A percentile compares a stretch with the other conserved stretches of the same genome.
These are phyloP conservation scores for Cryptocheilus praepositus DNA, from an alignment of 2,888 invertebrate species.

Conservation along the genomic window DNA sequence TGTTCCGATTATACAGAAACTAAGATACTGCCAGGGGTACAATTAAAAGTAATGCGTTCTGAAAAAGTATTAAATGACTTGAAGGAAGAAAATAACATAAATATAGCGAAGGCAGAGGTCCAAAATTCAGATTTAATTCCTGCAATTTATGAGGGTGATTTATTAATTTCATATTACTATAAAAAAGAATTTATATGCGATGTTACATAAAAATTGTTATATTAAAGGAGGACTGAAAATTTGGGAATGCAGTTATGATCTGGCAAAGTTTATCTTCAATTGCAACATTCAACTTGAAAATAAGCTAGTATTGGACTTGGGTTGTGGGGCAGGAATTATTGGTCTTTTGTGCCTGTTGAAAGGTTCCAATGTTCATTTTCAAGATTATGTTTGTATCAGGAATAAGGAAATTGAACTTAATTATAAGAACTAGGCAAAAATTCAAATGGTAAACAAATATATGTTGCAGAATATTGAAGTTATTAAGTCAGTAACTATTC, in stretches of 20 bases:
- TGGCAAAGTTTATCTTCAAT: slow-evolving; percentile 81
- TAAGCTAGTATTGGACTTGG: slow-evolving; percentile 87
- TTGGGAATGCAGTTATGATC: slow-evolving; percentile 95
- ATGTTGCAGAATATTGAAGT: slow-evolving; percentile 89
- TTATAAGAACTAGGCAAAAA: not conserved
- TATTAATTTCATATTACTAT: slow-evolving; percentile 1
- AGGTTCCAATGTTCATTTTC: slow-evolving; percentile 85
- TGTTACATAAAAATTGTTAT: slow-evolving; percentile 14
- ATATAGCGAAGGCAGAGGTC: slow-evolving; percentile 78
- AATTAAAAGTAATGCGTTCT: slow-evolving; percentile 59
- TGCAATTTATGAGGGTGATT: slow-evolving; percentile 87
- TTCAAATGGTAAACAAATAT: slow-evolving; percentile 11
- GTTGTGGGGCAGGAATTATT: slow-evolving; percentile 93
- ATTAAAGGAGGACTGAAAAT: slow-evolving; percentile 92
- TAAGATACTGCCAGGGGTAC: slow-evolving; percentile 39
- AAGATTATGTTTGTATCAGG: slow-evolving; percentile 91
- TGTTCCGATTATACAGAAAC: slow-evolving; percentile 47
- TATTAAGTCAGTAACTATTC: slow-evolving; percentile 85
- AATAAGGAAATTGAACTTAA: not conserved
- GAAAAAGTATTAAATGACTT: slow-evolving; percentile 61
- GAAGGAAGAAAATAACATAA: slow-evolving; percentile 67
- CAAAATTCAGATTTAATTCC: slow-evolving; percentile 85
- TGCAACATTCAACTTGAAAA: slow-evolving; percentile 73
- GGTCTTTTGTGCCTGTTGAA: slow-evolving; percentile 86
- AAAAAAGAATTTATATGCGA: not conserved